Conservation (phyloP, 1,140 invertebrate genomes). For the Saccostrea echinata region DNA sequence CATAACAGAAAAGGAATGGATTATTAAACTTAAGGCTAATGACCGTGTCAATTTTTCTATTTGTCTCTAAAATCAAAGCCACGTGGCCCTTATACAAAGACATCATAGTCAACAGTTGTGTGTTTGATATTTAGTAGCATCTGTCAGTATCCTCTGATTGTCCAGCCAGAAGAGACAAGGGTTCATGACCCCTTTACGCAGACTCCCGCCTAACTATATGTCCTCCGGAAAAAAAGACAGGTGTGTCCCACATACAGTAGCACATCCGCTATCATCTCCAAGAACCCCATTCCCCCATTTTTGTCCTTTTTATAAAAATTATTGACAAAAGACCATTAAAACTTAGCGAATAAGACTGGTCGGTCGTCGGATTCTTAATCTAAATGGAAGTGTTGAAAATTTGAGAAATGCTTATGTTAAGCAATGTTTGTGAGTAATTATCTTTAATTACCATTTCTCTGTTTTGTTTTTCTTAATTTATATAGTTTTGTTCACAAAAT, state of each 20-base stretch:
- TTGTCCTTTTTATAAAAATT: background rate
- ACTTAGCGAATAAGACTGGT: background rate
- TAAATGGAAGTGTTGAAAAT: background rate
- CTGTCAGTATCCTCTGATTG: constrained; percentile 2
- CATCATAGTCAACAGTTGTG: constrained; percentile 18
- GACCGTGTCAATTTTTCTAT: constrained; percentile 19
- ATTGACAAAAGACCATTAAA: constrained; percentile 31
- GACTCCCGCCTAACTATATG: background rate
- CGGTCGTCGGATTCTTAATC: background rate
- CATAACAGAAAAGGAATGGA: background rate
- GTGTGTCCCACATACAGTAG: background rate
- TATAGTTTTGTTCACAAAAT: background rate
- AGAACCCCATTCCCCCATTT: background rate
- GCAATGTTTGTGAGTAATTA: background rate
- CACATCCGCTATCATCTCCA: constrained; percentile 4
- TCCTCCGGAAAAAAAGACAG: constrained; percentile 5
- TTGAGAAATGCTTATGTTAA: background rate
- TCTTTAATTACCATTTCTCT: background rate
- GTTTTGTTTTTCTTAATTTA: background rate
- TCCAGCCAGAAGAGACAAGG: background rate
- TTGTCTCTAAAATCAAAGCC: constrained; percentile 17
- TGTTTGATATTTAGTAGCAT: constrained; percentile 29
- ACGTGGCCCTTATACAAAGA: constrained; percentile 26
- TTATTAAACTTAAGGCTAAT: background rate
- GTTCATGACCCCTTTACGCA: constrained; percentile 20